Evolutionary conservation across 2,888 invertebrate genomes (phyloP).

Genomic region (Parelbella ahira): DNA sequence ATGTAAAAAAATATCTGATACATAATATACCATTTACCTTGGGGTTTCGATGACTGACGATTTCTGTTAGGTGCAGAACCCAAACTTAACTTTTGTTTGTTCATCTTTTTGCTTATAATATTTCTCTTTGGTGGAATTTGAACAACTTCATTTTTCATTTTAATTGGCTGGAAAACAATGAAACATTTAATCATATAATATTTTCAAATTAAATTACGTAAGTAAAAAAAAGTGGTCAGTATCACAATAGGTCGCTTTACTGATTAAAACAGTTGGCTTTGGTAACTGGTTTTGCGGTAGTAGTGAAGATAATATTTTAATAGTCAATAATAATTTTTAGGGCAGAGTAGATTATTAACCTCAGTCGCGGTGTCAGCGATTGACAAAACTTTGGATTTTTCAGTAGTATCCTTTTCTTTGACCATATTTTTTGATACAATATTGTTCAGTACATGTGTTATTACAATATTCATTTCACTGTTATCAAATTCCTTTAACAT

Average conservation of each 20-base stretch:
- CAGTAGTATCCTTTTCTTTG: constrained; percentile 35
- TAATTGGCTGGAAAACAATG: no score
- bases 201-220: no score
- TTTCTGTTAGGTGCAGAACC: constrained; percentile 38
- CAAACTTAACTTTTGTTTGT: constrained; percentile 40
- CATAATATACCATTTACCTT: no score
- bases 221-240: neutral
- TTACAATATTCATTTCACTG: constrained; percentile 58
- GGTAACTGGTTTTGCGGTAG: no score
- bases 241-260: no score
- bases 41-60: constrained; percentile 37
- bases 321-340: no score
- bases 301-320: no score
- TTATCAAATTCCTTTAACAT: constrained; percentile 57
- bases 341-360: constrained; percentile 39
- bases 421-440: constrained; percentile 44
- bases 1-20: no score
- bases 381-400: constrained; percentile 35
- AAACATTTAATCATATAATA: no score
- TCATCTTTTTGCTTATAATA: constrained; percentile 27
- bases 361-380: constrained; percentile 50
- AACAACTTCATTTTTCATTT: constrained; percentile 43
- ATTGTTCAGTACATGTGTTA: constrained; percentile 57
- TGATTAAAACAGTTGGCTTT: no score
- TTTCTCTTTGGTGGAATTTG: constrained; percentile 47